Evolutionary conservation across 1,140 invertebrate species (phyloP), one percentile per base, ranked within the genome.

Genomic region (Scaptomyza montana): DNA sequence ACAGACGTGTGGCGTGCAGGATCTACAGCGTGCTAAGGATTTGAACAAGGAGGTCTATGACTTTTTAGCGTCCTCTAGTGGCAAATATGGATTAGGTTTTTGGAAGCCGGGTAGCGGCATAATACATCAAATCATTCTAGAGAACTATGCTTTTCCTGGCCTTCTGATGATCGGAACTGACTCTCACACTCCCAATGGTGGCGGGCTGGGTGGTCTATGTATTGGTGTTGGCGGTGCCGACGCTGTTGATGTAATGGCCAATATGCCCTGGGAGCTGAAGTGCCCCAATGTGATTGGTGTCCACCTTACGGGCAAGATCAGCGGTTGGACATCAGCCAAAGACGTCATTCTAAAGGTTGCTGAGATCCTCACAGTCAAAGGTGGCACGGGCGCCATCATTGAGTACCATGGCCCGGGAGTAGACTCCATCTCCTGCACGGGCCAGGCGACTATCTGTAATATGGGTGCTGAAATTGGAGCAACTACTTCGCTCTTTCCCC

Each of bases 381-480:
- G 99, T 43, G 99, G 99, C 28, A 99, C 99, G 64, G 99, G 99
- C 10, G 98, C 99, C 53, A 99, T 99, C 92, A 97, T 99, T 21
- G 99, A 99, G 92, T 99, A 99, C 93, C 96, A 96, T 92, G 99
- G 99, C 0, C 97, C 98, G 12, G 99, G 99, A 28, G 98, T 99
- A 0, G 98, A 99, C 79, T 87, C 84, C 3, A 89, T 99, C 80
- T 99, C 98, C 12, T 99, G 98, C 91, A 99, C 99, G 46, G 99
- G 98, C 46, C 99, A 99, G 98, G 98, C 97, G 5, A 99, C 98
- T 16, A 99, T 99, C 91, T 99, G 99, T 92, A 99, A 99, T 92
- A 99, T 99, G 99, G 99, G 99, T 57, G 99, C 99, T 62, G 99
- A 99, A 93, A 99, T 99, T 80, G 99, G 99, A 68, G 99, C 99